phyloP scores from a whole-genome alignment of 2,888 invertebrate species.

The Leptodirus hochenwartii region DNA sequence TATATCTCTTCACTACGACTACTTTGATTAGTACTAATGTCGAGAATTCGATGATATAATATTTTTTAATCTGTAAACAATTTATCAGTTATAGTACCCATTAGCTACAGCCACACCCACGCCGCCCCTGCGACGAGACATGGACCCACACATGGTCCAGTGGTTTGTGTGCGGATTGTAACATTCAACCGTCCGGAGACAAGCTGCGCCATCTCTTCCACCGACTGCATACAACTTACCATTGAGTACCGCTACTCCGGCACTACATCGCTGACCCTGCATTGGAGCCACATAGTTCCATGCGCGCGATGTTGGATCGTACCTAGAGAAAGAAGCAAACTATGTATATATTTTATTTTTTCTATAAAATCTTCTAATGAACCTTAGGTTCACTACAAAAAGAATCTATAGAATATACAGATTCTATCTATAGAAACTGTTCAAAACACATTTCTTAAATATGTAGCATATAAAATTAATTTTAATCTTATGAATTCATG shows the following conservation, averaged over 20 bases:
- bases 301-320: conserved; percentile 73
- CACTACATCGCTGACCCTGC: conserved; percentile 76
- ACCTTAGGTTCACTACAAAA: too few relatives aligned
- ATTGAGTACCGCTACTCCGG: conserved; percentile 75
- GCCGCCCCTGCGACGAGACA: conserved; percentile 73
- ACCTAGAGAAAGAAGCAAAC: conserved; percentile 29
- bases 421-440: too few relatives aligned
- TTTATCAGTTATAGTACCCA: too few relatives aligned
- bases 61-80: too few relatives aligned
- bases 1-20: too few relatives aligned
- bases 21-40: too few relatives aligned
- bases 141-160: conserved; percentile 74
- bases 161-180: conserved; percentile 54
- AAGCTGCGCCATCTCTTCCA: conserved; percentile 81
- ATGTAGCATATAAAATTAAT: too few relatives aligned
- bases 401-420: too few relatives aligned
- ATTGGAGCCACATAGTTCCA: conserved; percentile 87
- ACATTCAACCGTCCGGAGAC: conserved; percentile 78
- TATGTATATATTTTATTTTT: not conserved
- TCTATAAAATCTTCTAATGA: not conserved
- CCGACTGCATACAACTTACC: conserved; percentile 80
- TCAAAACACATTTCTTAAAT: too few relatives aligned
- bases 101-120: conserved; percentile 78
- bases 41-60: too few relatives aligned
- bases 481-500: too few relatives aligned